phyloP scores from a whole-genome alignment of 2,797 vertebrate genomes.

The Lagocephalus sceleratus region DNA sequence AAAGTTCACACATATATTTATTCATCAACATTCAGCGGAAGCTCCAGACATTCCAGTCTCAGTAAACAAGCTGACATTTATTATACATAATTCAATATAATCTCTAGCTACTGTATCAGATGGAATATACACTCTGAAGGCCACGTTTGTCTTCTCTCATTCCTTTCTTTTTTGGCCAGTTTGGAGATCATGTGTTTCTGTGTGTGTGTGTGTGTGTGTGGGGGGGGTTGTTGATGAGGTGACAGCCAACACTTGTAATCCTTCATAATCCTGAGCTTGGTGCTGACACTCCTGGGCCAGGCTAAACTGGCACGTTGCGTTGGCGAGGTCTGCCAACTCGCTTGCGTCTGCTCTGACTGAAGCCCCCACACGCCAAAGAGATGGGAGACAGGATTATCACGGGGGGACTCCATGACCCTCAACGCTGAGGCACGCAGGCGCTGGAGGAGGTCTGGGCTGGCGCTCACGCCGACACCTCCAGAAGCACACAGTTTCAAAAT shows the following conservation, averaged over 20 bases:
- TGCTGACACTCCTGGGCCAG: conserved; percentile 95
- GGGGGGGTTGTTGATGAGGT: conserved; percentile 83
- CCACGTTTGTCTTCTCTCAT: conserved; percentile 68
- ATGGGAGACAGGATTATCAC: conserved; percentile 46
- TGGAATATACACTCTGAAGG: conserved; percentile 65
- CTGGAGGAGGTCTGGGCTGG: background rate
- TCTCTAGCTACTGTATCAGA: no score
- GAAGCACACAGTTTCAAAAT: no score
- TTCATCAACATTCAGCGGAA: conserved; percentile 71
- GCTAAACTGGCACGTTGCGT: conserved; percentile 90
- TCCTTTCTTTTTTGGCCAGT: conserved; percentile 81
- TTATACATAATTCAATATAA: no score
- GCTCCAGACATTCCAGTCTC: conserved; percentile 90
- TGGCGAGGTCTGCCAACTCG: conserved; percentile 92
- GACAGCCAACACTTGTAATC: conserved; percentile 90
- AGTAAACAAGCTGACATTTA: background rate
- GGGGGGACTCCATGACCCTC: conserved; percentile 7
- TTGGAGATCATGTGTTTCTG: conserved; percentile 83
- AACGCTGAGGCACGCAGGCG: background rate
- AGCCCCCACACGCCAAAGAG: conserved; percentile 32
- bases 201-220: no score
- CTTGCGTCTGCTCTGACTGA: conserved; percentile 97
- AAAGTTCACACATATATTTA: background rate
- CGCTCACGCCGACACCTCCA: conserved; percentile 3
- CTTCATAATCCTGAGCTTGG: conserved; percentile 93